Evolutionary conservation across 2,888 invertebrate genomes (phyloP).

Genomic region (Ischnura elegans): DNA sequence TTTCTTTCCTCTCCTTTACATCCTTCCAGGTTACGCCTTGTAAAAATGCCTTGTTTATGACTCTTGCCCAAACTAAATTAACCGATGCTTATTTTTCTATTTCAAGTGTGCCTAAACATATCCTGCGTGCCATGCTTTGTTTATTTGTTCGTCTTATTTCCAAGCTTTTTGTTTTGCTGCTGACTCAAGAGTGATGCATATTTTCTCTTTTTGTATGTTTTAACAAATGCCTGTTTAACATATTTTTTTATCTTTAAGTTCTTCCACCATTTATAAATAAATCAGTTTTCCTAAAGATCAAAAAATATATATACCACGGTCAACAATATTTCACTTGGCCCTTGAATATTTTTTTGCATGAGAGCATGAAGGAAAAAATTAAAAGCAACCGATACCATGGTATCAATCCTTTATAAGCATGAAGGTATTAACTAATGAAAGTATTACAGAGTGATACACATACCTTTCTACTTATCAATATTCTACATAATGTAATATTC

Average conservation of each 20-base stretch:
- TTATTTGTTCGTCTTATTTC: neutral
- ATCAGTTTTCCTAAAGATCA: too few species aligned
- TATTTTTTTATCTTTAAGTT: neutral
- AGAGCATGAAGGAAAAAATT: too few species aligned
- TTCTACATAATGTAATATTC: too few species aligned
- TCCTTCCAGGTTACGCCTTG: constrained; percentile 44
- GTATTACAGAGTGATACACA: too few species aligned
- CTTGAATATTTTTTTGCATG: too few species aligned
- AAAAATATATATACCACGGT: too few species aligned
- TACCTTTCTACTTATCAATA: too few species aligned
- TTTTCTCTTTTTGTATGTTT: neutral
- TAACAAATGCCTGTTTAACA: constrained; percentile 4
- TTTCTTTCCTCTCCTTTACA: constrained; percentile 46
- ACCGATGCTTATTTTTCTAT: constrained; percentile 41
- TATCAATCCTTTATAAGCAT: too few species aligned
- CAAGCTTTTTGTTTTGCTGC: neutral
- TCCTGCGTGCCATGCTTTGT: constrained; percentile 13
- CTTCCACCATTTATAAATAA: neutral
- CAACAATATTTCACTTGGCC: too few species aligned
- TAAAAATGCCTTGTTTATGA: constrained; percentile 9
- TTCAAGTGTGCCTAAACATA: constrained; percentile 5
- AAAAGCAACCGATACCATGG: too few species aligned
- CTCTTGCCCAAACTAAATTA: constrained; percentile 1
- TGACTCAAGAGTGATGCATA: neutral
- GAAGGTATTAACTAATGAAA: too few species aligned